phyloP scores from a whole-genome alignment of 2,888 invertebrate species.

The Tetanocera ferruginea region DNA sequence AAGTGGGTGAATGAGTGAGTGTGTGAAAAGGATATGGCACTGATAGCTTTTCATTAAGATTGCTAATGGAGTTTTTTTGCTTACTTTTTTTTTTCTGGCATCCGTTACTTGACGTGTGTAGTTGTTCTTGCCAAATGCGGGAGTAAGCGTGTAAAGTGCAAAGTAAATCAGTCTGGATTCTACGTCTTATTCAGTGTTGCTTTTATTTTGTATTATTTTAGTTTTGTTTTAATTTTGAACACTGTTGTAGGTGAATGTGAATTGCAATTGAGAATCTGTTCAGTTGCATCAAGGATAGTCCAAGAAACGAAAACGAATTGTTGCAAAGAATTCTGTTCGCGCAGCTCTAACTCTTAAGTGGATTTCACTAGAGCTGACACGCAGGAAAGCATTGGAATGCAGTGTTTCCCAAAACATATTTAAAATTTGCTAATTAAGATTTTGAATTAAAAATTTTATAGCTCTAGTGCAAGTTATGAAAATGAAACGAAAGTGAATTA shows the following conservation, averaged over 20 bases:
- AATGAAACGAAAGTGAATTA: too few relatives aligned
- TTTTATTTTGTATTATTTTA: not conserved
- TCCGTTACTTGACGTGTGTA: not conserved
- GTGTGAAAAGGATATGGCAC: constrained; percentile 23
- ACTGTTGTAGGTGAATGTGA: not conserved
- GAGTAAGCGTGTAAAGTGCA: not conserved
- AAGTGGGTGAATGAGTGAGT: not conserved
- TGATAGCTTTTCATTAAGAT: constrained; percentile 30
- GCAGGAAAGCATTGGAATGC: not conserved
- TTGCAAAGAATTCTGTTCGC: constrained; percentile 7
- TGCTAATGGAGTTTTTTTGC: constrained; percentile 22
- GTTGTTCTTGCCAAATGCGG: not conserved
- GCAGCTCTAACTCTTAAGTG: constrained; percentile 23
- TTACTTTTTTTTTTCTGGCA: not conserved
- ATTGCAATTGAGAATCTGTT: constrained; percentile 5
- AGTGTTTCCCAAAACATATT: not conserved
- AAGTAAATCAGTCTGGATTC: not conserved
- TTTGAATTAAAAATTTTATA: too few relatives aligned
- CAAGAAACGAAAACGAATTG: constrained; percentile 5
- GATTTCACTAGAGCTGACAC: constrained; percentile 9
- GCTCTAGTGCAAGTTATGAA: too few relatives aligned
- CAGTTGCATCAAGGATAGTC: constrained; percentile 7
- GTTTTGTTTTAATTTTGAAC: not conserved
- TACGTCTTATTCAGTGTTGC: not conserved
- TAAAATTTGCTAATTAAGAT: too few relatives aligned